Conservation (phyloP, 2,888 invertebrate species). For the Crossocerus cetratus region DNA sequence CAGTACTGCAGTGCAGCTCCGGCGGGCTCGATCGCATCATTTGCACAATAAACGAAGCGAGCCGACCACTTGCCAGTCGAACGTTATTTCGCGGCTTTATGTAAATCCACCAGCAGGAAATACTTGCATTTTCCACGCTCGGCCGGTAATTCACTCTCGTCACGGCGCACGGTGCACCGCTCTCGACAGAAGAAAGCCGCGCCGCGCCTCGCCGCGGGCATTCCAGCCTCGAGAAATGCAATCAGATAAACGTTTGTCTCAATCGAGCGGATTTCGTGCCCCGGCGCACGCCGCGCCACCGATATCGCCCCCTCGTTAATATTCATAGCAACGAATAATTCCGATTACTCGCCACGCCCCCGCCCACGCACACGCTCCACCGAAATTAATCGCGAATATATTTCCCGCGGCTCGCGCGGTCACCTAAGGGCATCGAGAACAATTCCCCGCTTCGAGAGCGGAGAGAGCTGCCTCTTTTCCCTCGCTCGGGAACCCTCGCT, state of each 20-base stretch:
- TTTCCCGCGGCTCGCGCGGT: not conserved
- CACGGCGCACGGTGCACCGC: not conserved
- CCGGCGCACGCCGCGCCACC: not conserved
- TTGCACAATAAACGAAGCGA: too few species aligned
- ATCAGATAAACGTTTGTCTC: constrained; percentile 4
- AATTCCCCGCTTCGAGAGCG: not conserved
- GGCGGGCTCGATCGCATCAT: too few species aligned
- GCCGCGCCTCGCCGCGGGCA: not conserved
- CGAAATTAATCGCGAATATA: not conserved
- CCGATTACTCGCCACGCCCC: too few species aligned
- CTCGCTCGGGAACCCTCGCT: too few species aligned
- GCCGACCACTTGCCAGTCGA: too few species aligned
- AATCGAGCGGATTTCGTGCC: not conserved
- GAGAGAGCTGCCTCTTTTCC: too few species aligned
- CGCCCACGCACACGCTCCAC: too few species aligned
- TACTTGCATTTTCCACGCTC: not conserved
- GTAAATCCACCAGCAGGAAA: not conserved
- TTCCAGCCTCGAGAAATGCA: not conserved
- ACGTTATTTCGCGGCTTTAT: not conserved
- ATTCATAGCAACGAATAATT: not conserved
- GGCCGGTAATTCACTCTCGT: not conserved
- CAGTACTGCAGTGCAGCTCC: too few species aligned
- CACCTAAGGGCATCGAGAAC: not conserved
- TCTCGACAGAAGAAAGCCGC: not conserved
- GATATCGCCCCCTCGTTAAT: not conserved